These are phyloP conservation scores for Neopipo cinnamomea DNA, from an alignment of 2,113 vertebrate genomes.

Conservation along the genomic window DNA sequence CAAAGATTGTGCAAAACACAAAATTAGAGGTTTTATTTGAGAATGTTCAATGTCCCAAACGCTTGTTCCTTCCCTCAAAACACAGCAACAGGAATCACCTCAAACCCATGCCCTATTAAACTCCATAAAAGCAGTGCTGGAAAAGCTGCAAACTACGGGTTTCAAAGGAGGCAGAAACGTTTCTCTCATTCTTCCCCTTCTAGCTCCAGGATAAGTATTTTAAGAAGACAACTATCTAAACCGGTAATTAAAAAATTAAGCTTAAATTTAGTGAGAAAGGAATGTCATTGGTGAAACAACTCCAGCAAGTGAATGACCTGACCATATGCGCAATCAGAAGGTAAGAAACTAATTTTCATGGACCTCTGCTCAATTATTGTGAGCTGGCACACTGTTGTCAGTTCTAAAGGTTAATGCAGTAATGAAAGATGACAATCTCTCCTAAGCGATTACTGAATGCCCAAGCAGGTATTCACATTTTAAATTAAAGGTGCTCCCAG, in stretches of 20 bases:
- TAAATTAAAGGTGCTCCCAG: slow-evolving; percentile 19
- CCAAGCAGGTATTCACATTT: slow-evolving; percentile 13
- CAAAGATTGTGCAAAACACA: not conserved
- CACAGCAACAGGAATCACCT: not conserved
- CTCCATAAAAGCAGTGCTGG: not conserved
- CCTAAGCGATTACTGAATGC: slow-evolving; percentile 29
- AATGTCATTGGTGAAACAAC: not conserved
- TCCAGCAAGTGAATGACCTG: not conserved
- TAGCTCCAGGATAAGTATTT: not conserved
- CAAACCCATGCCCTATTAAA: not conserved
- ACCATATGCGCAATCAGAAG: slow-evolving; percentile 14
- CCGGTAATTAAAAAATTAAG: not conserved
- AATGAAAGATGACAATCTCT: slow-evolving; percentile 68
- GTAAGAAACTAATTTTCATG: slow-evolving; percentile 60
- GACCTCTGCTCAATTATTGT: slow-evolving; percentile 37
- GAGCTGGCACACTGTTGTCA: slow-evolving; percentile 10
- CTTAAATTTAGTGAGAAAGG: not conserved
- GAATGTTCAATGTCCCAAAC: not conserved
- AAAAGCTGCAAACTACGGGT: not conserved
- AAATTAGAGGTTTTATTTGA: not conserved
- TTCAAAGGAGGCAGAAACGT: not conserved
- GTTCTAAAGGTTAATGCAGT: slow-evolving; percentile 59
- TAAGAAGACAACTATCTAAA: not conserved
- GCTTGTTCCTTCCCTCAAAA: not conserved
- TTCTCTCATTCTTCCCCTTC: not conserved